Evolutionary conservation across 2,797 vertebrate species (phyloP), one percentile per base, ranked within the genome.

Genomic region (Gallinago solitaria): DNA sequence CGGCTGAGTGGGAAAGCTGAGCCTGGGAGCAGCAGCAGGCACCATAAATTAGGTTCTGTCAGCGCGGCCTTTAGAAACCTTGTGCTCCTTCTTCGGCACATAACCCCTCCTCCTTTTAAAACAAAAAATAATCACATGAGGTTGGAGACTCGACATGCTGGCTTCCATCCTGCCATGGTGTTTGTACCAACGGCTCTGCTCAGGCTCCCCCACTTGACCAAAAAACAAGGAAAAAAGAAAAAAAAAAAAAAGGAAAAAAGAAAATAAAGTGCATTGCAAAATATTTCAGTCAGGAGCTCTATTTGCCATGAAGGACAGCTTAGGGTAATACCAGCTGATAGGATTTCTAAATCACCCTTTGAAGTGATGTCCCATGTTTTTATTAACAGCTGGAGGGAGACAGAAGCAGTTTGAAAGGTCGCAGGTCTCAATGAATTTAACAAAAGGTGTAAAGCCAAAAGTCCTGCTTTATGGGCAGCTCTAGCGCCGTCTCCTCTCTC

Each of bases 71-170:
- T 60, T 50, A 32, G 6, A 57, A 75, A 21, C 27, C 32, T 16
- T 15, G 23, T 45, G 37, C 53, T 76, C 27, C 59, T 48, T 33
- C 37, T 39, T 60, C 18, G 24, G 37, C 41, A 50, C 45, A 28
- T 25, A 80, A 75, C 18, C 45, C 54, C 81, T 30, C 28, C 2
- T 12, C 41, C 21, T 16, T 64, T 9, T 2, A 60, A 76, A 45
- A 24, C 25, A 25, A 39, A 71, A 30, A 23, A 4, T 7, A 12
- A 69, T 12, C 77, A 51, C 73, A 63, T 0, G 0, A 43, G 57
- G 63, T 27, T 89, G 77, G 68, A 89, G n/a, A 87, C 39, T 89
- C 87, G 74, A 51, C 77, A 37, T 6, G 0, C 4, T 6, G 5
- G 27, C 51, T 48, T 56, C 74, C 4, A 0, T 59, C 63, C 59